Evolutionary conservation across 2,113 vertebrate species (phyloP).

Genomic region (Ctenomys sociabilis): DNA sequence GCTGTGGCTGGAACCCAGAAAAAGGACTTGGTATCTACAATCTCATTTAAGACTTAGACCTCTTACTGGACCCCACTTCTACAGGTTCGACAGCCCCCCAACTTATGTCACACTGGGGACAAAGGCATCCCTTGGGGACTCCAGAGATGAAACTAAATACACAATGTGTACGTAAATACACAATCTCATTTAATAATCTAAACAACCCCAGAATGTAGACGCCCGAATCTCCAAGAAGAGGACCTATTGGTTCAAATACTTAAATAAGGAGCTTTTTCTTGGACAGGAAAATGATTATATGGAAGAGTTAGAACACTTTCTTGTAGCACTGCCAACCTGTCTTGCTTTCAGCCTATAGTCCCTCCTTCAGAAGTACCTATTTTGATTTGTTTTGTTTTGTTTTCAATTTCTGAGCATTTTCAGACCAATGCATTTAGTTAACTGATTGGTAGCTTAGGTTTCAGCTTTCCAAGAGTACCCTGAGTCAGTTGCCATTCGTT

Average conservation of each 20-base stretch:
- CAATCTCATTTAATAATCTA: conserved; percentile 5
- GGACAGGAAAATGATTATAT: background rate
- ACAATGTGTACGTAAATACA: conserved; percentile 15
- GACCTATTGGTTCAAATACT: background rate
- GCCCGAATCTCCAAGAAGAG: background rate
- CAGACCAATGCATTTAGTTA: conserved; percentile 23
- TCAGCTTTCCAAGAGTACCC: conserved; percentile 46
- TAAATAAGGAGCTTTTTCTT: background rate
- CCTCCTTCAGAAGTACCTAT: background rate
- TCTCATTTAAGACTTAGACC: background rate
- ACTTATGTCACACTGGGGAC: background rate
- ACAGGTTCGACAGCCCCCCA: background rate
- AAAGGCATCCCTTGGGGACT: background rate
- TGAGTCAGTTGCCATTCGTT: conserved; percentile 55
- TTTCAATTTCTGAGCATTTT: background rate
- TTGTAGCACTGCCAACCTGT: background rate
- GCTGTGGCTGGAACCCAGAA: background rate
- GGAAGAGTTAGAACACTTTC: background rate
- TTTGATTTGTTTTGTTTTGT: too few species aligned
- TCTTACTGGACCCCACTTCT: background rate
- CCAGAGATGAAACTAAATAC: background rate
- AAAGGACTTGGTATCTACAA: background rate
- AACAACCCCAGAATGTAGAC: background rate
- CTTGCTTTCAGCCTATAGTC: background rate
- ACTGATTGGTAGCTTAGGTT: conserved; percentile 44